Base-by-base conservation (phyloP, 1,140 invertebrate species). In the Drosophila pruinosa region DNA sequence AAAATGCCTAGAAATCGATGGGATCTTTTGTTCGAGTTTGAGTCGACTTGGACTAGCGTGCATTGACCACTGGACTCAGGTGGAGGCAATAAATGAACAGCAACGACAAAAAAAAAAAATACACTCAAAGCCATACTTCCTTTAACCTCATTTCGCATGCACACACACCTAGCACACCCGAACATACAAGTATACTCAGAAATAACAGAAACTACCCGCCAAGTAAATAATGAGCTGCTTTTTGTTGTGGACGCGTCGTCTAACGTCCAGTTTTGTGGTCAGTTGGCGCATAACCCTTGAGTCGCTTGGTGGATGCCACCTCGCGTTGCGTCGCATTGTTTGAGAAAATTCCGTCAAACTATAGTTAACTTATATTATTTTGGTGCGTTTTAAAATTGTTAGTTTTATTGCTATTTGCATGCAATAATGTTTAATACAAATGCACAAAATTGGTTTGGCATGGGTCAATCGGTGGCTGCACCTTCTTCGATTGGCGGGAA, bases 81-180 rank as follows among this genome's bases (percentile, higher is more conserved):
- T 45, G 56, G 45, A 43, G 22, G 58, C 24, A 34, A 41, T 59
- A 47, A 54, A 59, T 61, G 62, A 34, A 39, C 77, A 75, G 72
- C 15, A 64, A 50, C 12, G 61, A 45, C 8, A 58, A 38, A 19
- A 39, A 31, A 63, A 31, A 22, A 28, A 50, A 52, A 21, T 19
- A 12, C 36, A 36, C 28, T 47, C 45, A 14, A 43, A 47, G 56
- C 73, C 19, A 71, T 81, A 89, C 85, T 90, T 90, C 89, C 89
- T 90, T 90, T 90, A 90, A 90, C 89, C 89, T 90, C 89, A 90
- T 82, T 90, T 86, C 75, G 74, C 43, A 82, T 61, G 53, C 68
- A 74, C 53, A 64, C 41, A 56, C 48, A 63, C 58, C 39, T 8
- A 3, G 54, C 50, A 71, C 63, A 78, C 74, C 28, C n/a, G 41